A percentile compares a stretch with the other conserved stretches of the same genome.
phyloP scores from a whole-genome alignment of 2,888 invertebrate genomes.

The Tiliacea aurago region DNA sequence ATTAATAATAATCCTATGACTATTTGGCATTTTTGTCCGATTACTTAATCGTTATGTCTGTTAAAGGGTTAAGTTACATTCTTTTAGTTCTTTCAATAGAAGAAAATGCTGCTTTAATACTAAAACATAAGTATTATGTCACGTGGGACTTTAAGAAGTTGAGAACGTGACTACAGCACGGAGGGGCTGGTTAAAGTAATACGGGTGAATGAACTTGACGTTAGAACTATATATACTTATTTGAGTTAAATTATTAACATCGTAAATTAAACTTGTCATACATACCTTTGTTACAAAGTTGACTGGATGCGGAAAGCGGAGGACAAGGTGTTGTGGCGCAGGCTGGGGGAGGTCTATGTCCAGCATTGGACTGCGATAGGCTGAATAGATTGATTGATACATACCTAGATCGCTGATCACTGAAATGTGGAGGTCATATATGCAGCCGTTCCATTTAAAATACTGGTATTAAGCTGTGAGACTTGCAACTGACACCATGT shows the following conservation, averaged over 20 bases:
- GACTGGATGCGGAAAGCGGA: not conserved
- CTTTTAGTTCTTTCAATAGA: conserved; percentile 18
- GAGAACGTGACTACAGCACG: conserved; percentile 46
- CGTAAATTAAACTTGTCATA: not conserved
- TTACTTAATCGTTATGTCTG: no score
- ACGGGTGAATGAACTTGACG: conserved; percentile 35
- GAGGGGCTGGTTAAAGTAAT: conserved; percentile 11
- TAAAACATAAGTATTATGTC: conserved; percentile 43
- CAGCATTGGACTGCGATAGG: not conserved
- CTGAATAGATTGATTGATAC: not conserved
- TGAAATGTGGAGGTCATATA: not conserved
- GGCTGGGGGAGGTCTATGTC: not conserved
- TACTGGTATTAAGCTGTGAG: not conserved
- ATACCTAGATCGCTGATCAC: not conserved
- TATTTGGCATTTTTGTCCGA: no score
- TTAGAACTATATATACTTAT: not conserved
- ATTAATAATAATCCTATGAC: no score
- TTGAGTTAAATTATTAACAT: not conserved
- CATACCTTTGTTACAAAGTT: not conserved
- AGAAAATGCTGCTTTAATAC: conserved; percentile 45
- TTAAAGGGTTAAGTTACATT: no score
- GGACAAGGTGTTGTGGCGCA: not conserved
- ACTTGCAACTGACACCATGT: not conserved
- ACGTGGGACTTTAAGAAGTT: conserved; percentile 51
- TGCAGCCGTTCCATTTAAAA: no score